A percentile compares a stretch with the other conserved stretches of the same genome.
These are phyloP conservation scores for Argyrosomus japonicus DNA, from an alignment of 2,113 vertebrate species.

Conservation along the genomic window DNA sequence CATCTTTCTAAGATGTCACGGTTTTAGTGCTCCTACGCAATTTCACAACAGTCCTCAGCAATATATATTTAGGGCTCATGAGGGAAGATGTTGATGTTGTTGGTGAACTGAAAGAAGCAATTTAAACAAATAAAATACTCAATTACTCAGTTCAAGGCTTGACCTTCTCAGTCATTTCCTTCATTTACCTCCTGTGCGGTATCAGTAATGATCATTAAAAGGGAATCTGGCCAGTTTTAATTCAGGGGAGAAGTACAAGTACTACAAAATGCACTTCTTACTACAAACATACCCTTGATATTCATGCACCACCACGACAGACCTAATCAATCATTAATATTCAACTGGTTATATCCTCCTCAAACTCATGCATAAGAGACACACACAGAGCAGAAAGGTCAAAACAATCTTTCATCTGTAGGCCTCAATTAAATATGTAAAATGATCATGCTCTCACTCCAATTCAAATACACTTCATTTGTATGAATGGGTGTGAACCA, in stretches of 20 bases:
- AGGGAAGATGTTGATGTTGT: conserved; percentile 23
- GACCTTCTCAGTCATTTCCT: conserved; percentile 10
- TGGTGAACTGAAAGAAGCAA: not conserved
- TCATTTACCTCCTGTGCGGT: not conserved
- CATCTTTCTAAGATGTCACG: conserved; percentile 21
- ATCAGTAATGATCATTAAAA: not conserved
- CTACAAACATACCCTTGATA: conserved; percentile 52
- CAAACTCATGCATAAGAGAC: conserved; percentile 41
- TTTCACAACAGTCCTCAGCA: conserved; percentile 35
- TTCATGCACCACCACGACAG: conserved; percentile 69
- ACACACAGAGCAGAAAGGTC: conserved; percentile 68
- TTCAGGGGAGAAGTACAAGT: conserved; percentile 30
- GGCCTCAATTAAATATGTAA: conserved; percentile 57
- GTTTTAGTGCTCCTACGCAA: conserved; percentile 39
- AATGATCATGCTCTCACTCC: conserved; percentile 25
- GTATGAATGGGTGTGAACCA: conserved; percentile 7
- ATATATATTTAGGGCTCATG: conserved; percentile 22
- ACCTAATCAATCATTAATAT: conserved; percentile 79
- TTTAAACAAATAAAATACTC: conserved; percentile 22
- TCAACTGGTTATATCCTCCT: conserved; percentile 54
- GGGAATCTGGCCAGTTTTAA: conserved; percentile 10
- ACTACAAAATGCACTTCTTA: conserved; percentile 16
- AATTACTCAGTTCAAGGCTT: not conserved
- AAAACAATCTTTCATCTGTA: conserved; percentile 61
- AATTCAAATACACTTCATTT: conserved; percentile 34